Evolutionary conservation across 2,113 vertebrate genomes (phyloP).

Genomic region (Steatornis caripensis): DNA sequence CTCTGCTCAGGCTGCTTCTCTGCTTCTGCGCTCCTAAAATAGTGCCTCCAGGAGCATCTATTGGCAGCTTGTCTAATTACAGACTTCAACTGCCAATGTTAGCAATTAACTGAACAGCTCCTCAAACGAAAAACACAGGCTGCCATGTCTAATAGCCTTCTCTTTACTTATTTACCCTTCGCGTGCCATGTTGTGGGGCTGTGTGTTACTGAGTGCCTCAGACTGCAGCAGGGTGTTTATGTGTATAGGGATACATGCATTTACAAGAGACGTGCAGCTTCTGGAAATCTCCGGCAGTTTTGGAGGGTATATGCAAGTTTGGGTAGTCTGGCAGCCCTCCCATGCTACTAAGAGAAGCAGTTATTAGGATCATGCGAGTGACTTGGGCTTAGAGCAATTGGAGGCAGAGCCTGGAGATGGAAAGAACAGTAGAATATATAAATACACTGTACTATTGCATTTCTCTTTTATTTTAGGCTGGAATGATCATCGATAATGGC

Average conservation of each 20-base stretch:
- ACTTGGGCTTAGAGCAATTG: not conserved
- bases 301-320: no score
- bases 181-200: accelerated
- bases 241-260: no score
- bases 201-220: not conserved
- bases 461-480: slow-evolving; percentile 76
- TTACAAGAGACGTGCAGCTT: not conserved
- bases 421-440: not conserved
- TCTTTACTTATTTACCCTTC: not conserved
- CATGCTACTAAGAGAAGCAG: not conserved
- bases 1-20: not conserved
- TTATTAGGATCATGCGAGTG: not conserved
- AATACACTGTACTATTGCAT: not conserved
- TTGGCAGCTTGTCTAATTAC: slow-evolving; percentile 20
- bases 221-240: not conserved
- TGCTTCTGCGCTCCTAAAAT: not conserved
- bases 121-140: not conserved
- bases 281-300: not conserved
- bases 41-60: slow-evolving; percentile 4
- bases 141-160: not conserved
- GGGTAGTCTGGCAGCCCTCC: not conserved
- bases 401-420: not conserved
- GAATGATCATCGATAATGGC: slow-evolving; percentile 96
- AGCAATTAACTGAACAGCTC: not conserved
- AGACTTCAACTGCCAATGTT: not conserved